A percentile compares a stretch with the other conserved stretches of the same genome.
phyloP scores from a whole-genome alignment of 2,113 vertebrate species.

The Aepyceros melampus region DNA sequence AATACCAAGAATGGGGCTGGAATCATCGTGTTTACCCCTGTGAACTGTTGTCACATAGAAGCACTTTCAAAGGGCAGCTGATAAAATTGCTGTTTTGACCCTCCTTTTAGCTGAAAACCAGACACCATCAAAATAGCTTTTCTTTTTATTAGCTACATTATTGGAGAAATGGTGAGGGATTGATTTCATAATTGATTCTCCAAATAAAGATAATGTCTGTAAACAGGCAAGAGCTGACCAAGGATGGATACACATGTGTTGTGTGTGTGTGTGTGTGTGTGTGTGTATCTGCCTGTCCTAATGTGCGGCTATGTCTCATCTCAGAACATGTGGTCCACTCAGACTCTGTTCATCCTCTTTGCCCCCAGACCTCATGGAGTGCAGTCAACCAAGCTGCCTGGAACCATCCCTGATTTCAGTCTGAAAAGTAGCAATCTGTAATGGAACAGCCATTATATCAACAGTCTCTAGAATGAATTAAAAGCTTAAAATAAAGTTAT shows the following conservation, averaged over 20 bases:
- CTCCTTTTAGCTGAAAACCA: slow-evolving; percentile 69
- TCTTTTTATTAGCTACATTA: slow-evolving; percentile 65
- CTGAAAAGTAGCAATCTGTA: neutral
- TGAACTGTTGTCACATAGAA: slow-evolving; percentile 67
- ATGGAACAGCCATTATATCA: neutral
- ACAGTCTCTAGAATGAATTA: neutral
- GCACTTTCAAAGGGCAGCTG: slow-evolving; percentile 75
- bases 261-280: neutral
- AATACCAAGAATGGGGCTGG: slow-evolving; percentile 69
- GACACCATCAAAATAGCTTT: slow-evolving; percentile 67
- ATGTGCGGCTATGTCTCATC: neutral
- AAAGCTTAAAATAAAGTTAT: neutral
- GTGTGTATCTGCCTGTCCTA: too few relatives aligned
- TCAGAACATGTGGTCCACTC: neutral
- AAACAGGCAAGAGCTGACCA: neutral
- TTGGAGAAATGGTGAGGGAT: slow-evolving; percentile 43
- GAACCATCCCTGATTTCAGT: neutral
- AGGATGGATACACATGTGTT: neutral
- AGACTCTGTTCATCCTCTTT: neutral
- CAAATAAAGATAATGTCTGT: slow-evolving; percentile 53
- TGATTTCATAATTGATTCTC: slow-evolving; percentile 56
- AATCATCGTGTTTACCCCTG: slow-evolving; percentile 68
- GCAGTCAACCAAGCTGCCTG: neutral
- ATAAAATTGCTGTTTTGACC: slow-evolving; percentile 78
- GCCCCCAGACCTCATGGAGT: neutral